Percentiles rank a stretch among this genome's conserved stretches.
These are phyloP conservation scores for Phocoena phocoena DNA, from an alignment of 2,113 vertebrate species.

Conservation along the genomic window DNA sequence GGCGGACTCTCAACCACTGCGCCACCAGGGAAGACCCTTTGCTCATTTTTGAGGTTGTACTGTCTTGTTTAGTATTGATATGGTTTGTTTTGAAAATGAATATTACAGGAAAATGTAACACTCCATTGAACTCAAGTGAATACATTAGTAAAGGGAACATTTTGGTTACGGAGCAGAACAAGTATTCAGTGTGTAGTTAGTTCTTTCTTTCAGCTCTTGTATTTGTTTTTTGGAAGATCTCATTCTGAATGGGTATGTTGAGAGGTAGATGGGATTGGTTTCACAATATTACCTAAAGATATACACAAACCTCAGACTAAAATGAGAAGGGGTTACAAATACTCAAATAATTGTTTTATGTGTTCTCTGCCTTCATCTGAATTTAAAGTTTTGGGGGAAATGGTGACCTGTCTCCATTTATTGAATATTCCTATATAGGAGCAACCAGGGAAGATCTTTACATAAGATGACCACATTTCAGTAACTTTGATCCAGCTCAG, in stretches of 20 bases:
- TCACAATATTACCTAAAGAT: not conserved
- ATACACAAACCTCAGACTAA: not conserved
- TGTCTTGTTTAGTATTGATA: not conserved
- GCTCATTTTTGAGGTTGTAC: not conserved
- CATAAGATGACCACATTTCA: not conserved
- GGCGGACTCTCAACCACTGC: no score
- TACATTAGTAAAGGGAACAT: not conserved
- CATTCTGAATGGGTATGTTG: not conserved
- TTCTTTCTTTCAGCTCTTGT: slow-evolving; percentile 20
- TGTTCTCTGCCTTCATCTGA: not conserved
- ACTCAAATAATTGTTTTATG: not conserved
- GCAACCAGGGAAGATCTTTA: not conserved
- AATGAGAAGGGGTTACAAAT: not conserved
- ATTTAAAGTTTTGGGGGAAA: not conserved
- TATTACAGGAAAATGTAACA: slow-evolving; percentile 18
- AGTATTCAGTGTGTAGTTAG: not conserved
- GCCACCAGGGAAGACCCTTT: not conserved
- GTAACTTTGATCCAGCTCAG: not conserved
- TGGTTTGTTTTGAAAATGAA: not conserved
- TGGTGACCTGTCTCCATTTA: not conserved
- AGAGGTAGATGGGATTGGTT: not conserved
- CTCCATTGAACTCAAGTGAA: not conserved
- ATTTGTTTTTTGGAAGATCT: not conserved
- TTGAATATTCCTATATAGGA: not conserved
- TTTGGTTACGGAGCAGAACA: not conserved